Conservation (phyloP, 2,797 vertebrate species). For the Sebastes diploproa region DNA sequence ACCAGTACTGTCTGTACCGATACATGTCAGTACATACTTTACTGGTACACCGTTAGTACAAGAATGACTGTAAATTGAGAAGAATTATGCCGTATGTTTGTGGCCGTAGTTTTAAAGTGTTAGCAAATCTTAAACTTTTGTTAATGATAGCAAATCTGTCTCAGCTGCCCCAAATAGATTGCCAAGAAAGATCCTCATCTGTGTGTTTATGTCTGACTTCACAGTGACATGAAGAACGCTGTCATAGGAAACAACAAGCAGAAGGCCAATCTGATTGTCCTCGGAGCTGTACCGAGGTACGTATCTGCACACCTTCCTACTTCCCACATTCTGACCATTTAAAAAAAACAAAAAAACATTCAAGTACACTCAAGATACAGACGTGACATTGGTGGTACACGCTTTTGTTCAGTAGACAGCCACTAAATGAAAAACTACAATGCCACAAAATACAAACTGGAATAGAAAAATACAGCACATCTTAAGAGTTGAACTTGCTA, state of each 20-base stretch:
- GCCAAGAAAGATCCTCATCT: not conserved
- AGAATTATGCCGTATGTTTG: not conserved
- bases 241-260: conserved; percentile 99
- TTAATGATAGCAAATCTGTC: not conserved
- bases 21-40: not conserved
- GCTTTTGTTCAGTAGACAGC: not conserved
- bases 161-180: not conserved
- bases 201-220: conserved; percentile 62
- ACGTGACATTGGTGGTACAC: not conserved
- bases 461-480: not conserved
- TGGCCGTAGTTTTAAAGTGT: not conserved
- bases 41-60: not conserved
- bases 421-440: not conserved
- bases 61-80: not conserved
- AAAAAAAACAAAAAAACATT: not conserved
- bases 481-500: not conserved
- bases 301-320: conserved; percentile 19
- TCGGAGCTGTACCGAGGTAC: conserved; percentile 98
- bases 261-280: conserved; percentile 99
- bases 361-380: not conserved
- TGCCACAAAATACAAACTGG: not conserved
- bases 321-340: not conserved
- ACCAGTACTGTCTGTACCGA: too few species aligned
- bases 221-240: conserved; percentile 99
- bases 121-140: not conserved